Percentiles rank a stretch among this genome's conserved stretches.
Evolutionary conservation across 2,113 vertebrate species (phyloP).

Genomic region (Todiramphus saurophagus): DNA sequence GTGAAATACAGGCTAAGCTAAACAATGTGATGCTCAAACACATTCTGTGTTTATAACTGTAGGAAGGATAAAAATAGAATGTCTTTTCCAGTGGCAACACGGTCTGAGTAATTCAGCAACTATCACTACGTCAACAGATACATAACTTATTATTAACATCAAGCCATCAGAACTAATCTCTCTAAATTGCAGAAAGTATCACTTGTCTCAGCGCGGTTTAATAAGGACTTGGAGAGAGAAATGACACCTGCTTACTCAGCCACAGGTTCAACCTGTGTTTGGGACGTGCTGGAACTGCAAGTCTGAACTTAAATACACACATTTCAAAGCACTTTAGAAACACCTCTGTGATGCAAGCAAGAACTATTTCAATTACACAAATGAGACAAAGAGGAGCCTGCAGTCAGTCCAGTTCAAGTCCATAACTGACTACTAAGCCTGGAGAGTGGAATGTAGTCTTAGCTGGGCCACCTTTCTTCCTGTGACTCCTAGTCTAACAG

Average conservation of each 20-base stretch:
- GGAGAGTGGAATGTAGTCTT: background rate
- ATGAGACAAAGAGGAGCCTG: background rate
- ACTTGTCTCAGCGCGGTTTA: background rate
- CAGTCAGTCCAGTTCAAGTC: background rate
- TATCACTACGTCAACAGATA: background rate
- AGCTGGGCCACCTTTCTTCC: background rate
- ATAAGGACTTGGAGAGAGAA: background rate
- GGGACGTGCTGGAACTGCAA: background rate
- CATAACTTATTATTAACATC: background rate
- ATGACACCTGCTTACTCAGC: background rate
- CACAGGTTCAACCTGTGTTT: background rate
- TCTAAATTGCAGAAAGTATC: background rate
- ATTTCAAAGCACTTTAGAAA: background rate
- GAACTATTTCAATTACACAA: background rate
- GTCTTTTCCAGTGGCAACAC: background rate
- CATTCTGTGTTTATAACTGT: background rate
- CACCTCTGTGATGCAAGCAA: background rate
- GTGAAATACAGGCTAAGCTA: background rate
- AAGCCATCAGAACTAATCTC: background rate
- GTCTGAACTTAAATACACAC: background rate
- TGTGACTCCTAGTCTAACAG: background rate
- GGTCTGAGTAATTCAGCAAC: background rate
- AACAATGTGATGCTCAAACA: background rate
- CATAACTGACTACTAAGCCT: background rate
- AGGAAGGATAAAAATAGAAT: background rate